phyloP scores from a whole-genome alignment of 2,113 vertebrate species.

The Myiagra hebetior region DNA sequence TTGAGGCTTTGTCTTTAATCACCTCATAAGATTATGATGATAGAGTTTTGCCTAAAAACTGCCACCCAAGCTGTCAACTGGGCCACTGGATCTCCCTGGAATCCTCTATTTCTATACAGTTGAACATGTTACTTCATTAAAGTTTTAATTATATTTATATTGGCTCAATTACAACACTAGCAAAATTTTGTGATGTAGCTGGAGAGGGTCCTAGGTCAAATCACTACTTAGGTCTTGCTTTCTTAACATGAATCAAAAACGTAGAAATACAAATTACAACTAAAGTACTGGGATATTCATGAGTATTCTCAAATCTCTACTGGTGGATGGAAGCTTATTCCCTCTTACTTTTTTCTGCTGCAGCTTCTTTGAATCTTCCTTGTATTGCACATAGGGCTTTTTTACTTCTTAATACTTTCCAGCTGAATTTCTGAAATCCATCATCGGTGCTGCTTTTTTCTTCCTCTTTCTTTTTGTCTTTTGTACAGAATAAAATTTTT shows the following conservation, averaged over 20 bases:
- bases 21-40: not conserved
- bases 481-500: not conserved
- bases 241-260: not conserved
- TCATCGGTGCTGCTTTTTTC: not conserved
- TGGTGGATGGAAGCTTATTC: not conserved
- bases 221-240: not conserved
- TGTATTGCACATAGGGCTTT: not conserved
- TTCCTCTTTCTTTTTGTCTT: not conserved
- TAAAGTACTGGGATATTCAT: not conserved
- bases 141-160: not conserved
- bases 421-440: not conserved
- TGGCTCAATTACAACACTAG: not conserved
- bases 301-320: not conserved
- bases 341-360: not conserved
- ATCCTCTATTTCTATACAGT: not conserved
- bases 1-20: conserved; percentile 33
- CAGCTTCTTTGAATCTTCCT: not conserved
- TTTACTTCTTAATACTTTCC: not conserved
- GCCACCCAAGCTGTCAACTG: not conserved
- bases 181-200: not conserved
- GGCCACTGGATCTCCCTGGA: not conserved
- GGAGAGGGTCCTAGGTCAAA: not conserved
- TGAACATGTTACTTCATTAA: not conserved
- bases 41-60: not conserved
- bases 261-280: not conserved